Percentiles rank a stretch among this genome's conserved stretches.
Conservation (phyloP, 2,797 vertebrate species). For the Aratinga solstitialis region DNA sequence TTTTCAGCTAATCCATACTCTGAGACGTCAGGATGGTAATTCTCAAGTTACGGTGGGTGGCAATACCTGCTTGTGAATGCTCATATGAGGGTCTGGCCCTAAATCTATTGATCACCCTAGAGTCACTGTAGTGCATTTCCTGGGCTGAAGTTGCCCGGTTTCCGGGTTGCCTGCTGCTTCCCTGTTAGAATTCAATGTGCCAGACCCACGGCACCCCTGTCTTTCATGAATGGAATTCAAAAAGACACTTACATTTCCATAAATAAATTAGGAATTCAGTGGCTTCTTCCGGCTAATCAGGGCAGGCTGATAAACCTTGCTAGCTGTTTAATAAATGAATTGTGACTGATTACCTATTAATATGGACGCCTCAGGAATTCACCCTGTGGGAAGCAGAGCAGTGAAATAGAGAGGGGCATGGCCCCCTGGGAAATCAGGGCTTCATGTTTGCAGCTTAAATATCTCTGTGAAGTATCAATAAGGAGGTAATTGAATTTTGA, state of each 20-base stretch:
- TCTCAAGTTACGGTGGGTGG: slow-evolving; percentile 34
- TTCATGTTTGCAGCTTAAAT: slow-evolving; percentile 99
- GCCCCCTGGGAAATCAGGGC: slow-evolving; percentile 99
- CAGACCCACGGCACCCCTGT: slow-evolving; percentile 70
- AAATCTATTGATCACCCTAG: slow-evolving; percentile 18
- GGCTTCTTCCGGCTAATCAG: slow-evolving; percentile 99
- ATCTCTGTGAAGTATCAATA: slow-evolving; percentile 99
- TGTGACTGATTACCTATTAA: slow-evolving; percentile 99
- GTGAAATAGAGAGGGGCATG: slow-evolving; percentile 99
- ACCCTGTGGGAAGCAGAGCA: slow-evolving; percentile 85
- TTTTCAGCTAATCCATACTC: slow-evolving; percentile 42
- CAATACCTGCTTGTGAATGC: slow-evolving; percentile 48
- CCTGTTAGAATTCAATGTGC: slow-evolving; percentile 70
- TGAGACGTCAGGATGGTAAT: slow-evolving; percentile 30
- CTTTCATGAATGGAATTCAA: slow-evolving; percentile 91
- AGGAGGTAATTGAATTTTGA: slow-evolving; percentile 99
- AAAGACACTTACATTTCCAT: slow-evolving; percentile 99
- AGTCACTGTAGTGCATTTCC: slow-evolving; percentile 23
- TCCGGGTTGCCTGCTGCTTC: slow-evolving; percentile 38
- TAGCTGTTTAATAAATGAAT: slow-evolving; percentile 99
- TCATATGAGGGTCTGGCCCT: slow-evolving; percentile 56
- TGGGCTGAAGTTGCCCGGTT: slow-evolving; percentile 9
- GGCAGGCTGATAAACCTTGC: slow-evolving; percentile 94
- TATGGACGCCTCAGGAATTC: slow-evolving; percentile 99
- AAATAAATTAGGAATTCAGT: slow-evolving; percentile 99